Base-by-base conservation (phyloP, 2,797 vertebrate species). In the Sternotherus odoratus region DNA sequence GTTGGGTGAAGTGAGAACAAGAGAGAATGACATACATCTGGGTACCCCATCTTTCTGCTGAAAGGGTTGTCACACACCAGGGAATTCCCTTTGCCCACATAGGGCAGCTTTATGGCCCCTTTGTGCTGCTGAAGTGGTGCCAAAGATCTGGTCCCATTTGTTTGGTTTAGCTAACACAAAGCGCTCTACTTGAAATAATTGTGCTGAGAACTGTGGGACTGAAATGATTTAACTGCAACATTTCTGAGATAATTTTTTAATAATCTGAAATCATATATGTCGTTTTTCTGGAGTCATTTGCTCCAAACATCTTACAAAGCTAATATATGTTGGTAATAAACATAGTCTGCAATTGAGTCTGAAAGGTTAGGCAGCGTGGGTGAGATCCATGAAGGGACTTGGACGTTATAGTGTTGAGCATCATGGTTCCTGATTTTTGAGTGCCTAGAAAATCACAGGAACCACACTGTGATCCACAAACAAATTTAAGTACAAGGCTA, bases 121-220 rank as follows among this genome's bases (percentile, higher is more conserved):
- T 72, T 90, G 26, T 49, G 80, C 56, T 92, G 66, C 79, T 94
- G 77, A 80, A 80, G 66, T 0, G 86, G 79, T 54, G 91, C 63
- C 26, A 17, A 74, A 72, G 33, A 51, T 12, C 53, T 82, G 86
- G 50, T 54, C 8, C 11, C 24, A 3, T 3, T 5, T 72, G 23
- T 86, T 78, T 85, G 28, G 1, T 6, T 21, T 91, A 39, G 86
- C 77, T 49, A 28, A 39, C 81, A 79, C 60, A 79, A 86, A 12
- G 4, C 15, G 69, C 15, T 77, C 82, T 4, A 19, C 36, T 10
- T 81, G 19, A 2, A 0, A 60, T 6, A 9, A 49, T 2, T 83
- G 66, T 21, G 5, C 50, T 4, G 57, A 7, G 16, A 16, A 85
- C 12, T 19, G 63, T 50, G 12, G 54, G 5, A 24, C 43, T 57